These are phyloP conservation scores for Lethrus apterus DNA, from an alignment of 1,140 invertebrate genomes.

Conservation along the genomic window DNA sequence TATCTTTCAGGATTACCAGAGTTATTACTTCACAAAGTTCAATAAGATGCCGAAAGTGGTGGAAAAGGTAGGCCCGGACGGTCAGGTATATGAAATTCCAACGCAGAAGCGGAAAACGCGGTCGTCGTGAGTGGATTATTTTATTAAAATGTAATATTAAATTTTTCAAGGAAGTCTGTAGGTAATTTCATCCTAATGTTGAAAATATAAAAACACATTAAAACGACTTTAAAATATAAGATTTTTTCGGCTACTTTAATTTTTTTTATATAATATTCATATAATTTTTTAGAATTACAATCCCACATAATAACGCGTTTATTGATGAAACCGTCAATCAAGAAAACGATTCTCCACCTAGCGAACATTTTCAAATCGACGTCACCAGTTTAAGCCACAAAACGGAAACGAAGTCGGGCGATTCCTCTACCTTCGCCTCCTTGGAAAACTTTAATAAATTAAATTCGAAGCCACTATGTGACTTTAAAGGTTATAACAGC, in stretches of 20 bases:
- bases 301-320: background rate
- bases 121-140: constrained; percentile 8
- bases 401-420: background rate
- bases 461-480: constrained; percentile 23
- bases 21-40: constrained; percentile 78
- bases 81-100: background rate
- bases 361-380: constrained; percentile 1
- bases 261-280: no score
- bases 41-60: constrained; percentile 77
- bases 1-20: constrained; percentile 81
- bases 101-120: constrained; percentile 2
- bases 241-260: no score
- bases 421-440: background rate
- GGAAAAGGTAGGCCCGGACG: constrained; percentile 28
- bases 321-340: background rate
- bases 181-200: no score
- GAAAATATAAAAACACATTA: no score
- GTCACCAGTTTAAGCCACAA: background rate
- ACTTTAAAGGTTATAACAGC: constrained; percentile 37
- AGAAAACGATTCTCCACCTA: background rate
- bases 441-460: background rate
- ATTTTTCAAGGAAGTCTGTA: no score
- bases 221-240: no score
- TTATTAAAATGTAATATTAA: no score
- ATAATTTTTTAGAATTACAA: background rate